phyloP scores from a whole-genome alignment of 2,797 vertebrate species.

The Clarias pachynema region DNA sequence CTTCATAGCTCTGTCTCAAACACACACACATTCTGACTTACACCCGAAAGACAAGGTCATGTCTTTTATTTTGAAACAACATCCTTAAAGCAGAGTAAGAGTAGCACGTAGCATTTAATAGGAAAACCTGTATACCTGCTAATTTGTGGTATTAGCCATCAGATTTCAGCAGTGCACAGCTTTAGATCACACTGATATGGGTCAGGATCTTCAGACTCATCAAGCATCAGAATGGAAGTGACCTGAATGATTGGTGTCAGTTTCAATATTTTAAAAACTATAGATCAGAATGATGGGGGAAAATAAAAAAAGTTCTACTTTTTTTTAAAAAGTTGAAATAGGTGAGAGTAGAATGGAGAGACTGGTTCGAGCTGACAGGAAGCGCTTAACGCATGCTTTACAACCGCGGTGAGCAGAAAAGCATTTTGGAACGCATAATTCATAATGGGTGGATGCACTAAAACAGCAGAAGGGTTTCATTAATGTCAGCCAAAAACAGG shows the following conservation, averaged over 20 bases:
- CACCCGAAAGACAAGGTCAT: neutral
- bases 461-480: neutral
- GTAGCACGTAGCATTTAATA: neutral
- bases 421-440: neutral
- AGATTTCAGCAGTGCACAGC: neutral
- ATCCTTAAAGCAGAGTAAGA: neutral
- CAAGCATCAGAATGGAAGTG: neutral
- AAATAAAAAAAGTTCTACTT: neutral
- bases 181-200: too few species aligned
- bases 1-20: neutral
- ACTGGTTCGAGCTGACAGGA: neutral
- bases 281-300: neutral
- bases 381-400: neutral
- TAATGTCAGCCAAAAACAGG: neutral
- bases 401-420: neutral
- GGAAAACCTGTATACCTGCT: neutral
- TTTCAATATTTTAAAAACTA: neutral
- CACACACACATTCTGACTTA: neutral
- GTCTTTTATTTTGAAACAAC: neutral
- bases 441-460: neutral
- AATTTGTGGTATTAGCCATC: neutral
- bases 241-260: neutral
- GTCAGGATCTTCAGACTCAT: neutral
- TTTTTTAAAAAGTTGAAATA: too few species aligned
- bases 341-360: neutral